Base-by-base conservation (phyloP, 2,888 invertebrate genomes). In the Rhamphomyia laevipes region DNA sequence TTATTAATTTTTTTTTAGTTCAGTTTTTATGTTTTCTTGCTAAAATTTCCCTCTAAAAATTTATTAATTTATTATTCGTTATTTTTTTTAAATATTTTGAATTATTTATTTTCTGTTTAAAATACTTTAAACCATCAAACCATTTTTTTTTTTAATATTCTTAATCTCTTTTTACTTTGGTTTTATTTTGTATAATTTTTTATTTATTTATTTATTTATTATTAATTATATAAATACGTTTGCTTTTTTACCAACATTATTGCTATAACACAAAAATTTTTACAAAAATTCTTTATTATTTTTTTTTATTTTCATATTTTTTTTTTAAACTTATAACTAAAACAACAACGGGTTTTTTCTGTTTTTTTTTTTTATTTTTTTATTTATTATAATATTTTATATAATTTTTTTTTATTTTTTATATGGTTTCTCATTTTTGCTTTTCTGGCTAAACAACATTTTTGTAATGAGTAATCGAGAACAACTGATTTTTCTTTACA, bases 71-170 rank as follows among this genome's bases (percentile, higher is more conserved):
- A 23, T 40, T 45, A 43, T 46, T 45, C 35, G 41, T 43, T 31
- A 18, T 46, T 38, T 49, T 43, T 46, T 46, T 47, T 43, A 21
- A 21, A 49, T 49, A 41, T 42, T 46, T 50, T 43, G 51, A 50
- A 43, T 51, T 52, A 45, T 47, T 51, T 49, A 35, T 43, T 11
- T 27, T 56, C 57, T 52, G 55, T 54, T 53, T 55, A 56, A 59
- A 60, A 59, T 59, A 55, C 41, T 57, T 56, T 60, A 53, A 45
- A 37, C 15, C 37, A 23, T 45, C 17, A 18, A 46, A 27, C 30
- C 30, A 55, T 56, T 41, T 27, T 53, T 56, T 45, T 51, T 42
- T 59, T 62, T 57, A 58, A 59, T 57, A 57, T 54, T 58, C 52
- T 53, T 41, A 51, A 50, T 45, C 16, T 40, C 45, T 48, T 43